These are phyloP conservation scores for Heliconius erato DNA, from an alignment of 2,888 invertebrate genomes.

Conservation along the genomic window DNA sequence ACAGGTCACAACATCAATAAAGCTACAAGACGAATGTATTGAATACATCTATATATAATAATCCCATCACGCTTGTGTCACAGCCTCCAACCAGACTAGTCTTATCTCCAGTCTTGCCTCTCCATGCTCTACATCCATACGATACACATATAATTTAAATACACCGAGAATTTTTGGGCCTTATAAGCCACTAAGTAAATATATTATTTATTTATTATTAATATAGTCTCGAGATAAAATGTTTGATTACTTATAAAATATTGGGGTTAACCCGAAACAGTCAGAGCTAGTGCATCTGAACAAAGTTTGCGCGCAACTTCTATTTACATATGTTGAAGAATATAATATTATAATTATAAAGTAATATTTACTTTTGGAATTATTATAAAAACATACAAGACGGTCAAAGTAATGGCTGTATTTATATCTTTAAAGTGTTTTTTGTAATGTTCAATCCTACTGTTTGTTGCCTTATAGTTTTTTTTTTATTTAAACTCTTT, in stretches of 20 bases:
- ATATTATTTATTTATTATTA: neutral
- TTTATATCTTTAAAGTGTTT: too few species aligned
- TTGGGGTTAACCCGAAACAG: neutral
- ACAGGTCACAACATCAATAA: neutral
- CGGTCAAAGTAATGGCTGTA: neutral
- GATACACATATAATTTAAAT: neutral
- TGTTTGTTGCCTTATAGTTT: too few species aligned
- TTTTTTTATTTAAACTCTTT: too few species aligned
- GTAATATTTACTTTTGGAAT: neutral
- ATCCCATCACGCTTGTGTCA: neutral
- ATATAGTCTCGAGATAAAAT: neutral
- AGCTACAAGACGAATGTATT: neutral
- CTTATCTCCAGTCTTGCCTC: slow-evolving; percentile 4
- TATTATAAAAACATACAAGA: slow-evolving; percentile 9
- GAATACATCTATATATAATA: neutral
- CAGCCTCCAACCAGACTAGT: slow-evolving; percentile 3
- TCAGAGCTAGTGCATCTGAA: neutral
- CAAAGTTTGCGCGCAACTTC: neutral
- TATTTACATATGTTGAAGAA: neutral
- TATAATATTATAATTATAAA: neutral
- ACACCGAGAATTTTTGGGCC: neutral
- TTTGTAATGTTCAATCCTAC: too few species aligned
- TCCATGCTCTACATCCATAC: neutral
- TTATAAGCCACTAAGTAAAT: neutral
- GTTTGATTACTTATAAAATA: neutral